Conservation (phyloP, 2,888 invertebrate genomes). For the Pachymerium ferrugineum region DNA sequence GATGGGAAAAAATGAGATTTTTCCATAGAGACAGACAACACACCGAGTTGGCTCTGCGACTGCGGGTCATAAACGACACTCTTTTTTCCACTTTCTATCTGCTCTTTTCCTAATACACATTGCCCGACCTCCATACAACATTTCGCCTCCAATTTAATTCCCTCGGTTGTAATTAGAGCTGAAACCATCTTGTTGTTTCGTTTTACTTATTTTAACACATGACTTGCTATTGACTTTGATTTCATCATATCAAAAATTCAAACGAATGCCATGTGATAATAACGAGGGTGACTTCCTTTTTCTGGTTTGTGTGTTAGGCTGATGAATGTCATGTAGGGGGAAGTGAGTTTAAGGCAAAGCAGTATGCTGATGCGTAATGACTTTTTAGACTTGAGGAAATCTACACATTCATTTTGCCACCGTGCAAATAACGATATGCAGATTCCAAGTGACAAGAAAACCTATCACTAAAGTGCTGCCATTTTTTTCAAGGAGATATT, state of each 20-base stretch:
- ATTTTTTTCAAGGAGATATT: not conserved
- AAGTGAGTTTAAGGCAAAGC: slow-evolving; percentile 15
- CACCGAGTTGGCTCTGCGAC: slow-evolving; percentile 27
- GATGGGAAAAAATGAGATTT: slow-evolving; percentile 24
- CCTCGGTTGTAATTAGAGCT: not conserved
- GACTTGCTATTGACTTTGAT: not conserved
- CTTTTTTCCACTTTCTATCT: slow-evolving; percentile 18
- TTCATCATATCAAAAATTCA: not conserved
- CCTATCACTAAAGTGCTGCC: not conserved
- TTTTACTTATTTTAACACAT: not conserved
- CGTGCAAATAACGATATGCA: slow-evolving; percentile 27
- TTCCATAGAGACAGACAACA: slow-evolving; percentile 24
- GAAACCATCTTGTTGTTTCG: not conserved
- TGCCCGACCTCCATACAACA: slow-evolving; percentile 19
- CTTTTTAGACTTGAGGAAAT: slow-evolving; percentile 25
- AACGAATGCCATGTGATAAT: not conserved
- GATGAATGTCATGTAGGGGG: slow-evolving; percentile 27
- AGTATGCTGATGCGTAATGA: slow-evolving; percentile 27
- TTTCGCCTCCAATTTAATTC: not conserved
- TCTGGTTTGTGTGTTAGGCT: slow-evolving; percentile 19
- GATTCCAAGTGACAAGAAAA: not conserved
- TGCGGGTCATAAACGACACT: slow-evolving; percentile 27
- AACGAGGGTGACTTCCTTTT: slow-evolving; percentile 12
- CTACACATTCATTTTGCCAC: not conserved
- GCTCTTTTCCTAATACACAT: slow-evolving; percentile 22